phyloP scores from a whole-genome alignment of 2,888 invertebrate species.

The Stratiomys singularior region DNA sequence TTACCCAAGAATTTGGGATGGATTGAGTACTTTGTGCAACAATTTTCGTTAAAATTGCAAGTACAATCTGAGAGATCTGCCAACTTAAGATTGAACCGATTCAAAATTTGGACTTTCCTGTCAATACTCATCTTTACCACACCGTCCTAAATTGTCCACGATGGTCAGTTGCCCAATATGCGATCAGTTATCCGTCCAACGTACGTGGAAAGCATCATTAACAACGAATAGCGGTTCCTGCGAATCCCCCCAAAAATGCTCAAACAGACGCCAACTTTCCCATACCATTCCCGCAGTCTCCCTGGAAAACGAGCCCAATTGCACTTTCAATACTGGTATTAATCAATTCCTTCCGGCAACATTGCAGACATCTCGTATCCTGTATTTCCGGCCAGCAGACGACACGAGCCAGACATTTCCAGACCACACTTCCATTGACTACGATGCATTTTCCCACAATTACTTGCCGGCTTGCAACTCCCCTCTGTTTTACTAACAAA shows the following conservation, averaged over 20 bases:
- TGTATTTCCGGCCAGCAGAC: slow-evolving; percentile 15
- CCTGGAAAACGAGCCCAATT: not conserved
- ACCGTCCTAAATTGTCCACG: slow-evolving; percentile 26
- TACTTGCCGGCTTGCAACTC: not conserved
- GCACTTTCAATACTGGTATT: not conserved
- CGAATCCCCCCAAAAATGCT: not conserved
- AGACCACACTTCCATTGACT: not conserved
- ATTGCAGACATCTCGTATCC: not conserved
- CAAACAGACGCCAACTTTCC: not conserved
- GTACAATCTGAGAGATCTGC: too few relatives aligned
- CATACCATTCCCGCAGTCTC: not conserved
- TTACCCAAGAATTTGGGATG: too few relatives aligned
- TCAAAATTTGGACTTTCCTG: too few relatives aligned
- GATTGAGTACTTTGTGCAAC: too few relatives aligned
- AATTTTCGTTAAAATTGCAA: too few relatives aligned
- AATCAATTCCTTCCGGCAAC: slow-evolving; percentile 17
- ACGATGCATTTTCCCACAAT: not conserved
- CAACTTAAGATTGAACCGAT: too few relatives aligned
- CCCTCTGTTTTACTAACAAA: not conserved
- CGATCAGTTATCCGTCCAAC: not conserved
- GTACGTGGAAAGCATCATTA: not conserved
- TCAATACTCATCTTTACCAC: not conserved
- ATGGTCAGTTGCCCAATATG: slow-evolving; percentile 14
- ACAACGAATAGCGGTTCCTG: slow-evolving; percentile 13
- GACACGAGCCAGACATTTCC: not conserved